These are phyloP conservation scores for Mylabris sibirica DNA, from an alignment of 2,888 invertebrate genomes.

Conservation along the genomic window DNA sequence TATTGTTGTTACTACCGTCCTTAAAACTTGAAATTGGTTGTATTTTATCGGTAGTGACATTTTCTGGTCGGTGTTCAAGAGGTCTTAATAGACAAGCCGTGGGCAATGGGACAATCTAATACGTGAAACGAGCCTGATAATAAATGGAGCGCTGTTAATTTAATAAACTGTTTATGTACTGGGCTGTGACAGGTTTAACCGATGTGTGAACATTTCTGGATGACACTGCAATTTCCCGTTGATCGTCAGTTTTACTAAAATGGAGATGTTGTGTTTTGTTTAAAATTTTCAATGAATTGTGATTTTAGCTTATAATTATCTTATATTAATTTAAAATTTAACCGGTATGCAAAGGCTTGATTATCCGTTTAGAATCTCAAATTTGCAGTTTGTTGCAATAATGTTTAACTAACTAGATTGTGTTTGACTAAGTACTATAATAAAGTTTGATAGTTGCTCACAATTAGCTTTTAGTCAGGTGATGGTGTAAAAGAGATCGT, in stretches of 20 bases:
- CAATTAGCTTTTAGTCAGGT: constrained; percentile 13
- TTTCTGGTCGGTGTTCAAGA: background rate
- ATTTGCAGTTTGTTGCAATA: background rate
- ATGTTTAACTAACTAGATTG: too few species aligned
- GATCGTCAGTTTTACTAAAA: constrained; percentile 1
- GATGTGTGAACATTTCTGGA: constrained; percentile 12
- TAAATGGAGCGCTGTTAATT: constrained; percentile 10
- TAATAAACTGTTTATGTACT: constrained; percentile 12
- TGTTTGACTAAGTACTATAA: too few species aligned
- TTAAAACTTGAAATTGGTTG: background rate
- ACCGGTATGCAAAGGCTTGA: background rate
- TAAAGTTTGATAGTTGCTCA: too few species aligned
- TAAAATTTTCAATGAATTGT: background rate
- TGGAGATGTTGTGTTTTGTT: background rate
- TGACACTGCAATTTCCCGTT: constrained; percentile 10
- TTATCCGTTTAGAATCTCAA: background rate
- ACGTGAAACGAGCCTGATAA: constrained; percentile 8
- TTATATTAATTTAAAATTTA: too few species aligned
- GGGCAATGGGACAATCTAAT: constrained; percentile 9
- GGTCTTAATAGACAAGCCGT: background rate
- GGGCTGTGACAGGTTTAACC: constrained; percentile 11
- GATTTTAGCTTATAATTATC: too few species aligned
- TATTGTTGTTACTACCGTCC: background rate
- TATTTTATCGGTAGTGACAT: background rate
- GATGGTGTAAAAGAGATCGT: constrained; percentile 21